Evolutionary conservation across 2,797 vertebrate genomes (phyloP).

Genomic region (Pseudomugil tenellus): DNA sequence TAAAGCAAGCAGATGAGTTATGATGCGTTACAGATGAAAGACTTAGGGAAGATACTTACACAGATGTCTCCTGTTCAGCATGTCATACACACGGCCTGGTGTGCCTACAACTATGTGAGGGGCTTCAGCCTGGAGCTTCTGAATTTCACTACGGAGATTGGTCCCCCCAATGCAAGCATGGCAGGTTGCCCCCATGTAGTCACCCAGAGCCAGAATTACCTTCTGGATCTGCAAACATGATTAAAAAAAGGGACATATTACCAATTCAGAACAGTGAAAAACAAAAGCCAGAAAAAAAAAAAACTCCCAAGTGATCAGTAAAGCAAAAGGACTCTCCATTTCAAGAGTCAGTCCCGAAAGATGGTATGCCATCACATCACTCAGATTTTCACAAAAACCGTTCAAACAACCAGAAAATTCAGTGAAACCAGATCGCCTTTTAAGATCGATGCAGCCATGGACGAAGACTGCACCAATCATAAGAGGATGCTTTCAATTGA

Average conservation of each 20-base stretch:
- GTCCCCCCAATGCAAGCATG: slow-evolving; percentile 94
- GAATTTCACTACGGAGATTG: slow-evolving; percentile 88
- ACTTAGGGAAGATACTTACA: too few relatives aligned
- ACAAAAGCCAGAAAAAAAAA: background rate
- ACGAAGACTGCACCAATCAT: slow-evolving; percentile 81
- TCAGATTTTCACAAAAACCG: slow-evolving; percentile 56
- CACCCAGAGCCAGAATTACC: slow-evolving; percentile 91
- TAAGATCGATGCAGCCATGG: slow-evolving; percentile 82
- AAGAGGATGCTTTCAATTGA: slow-evolving; percentile 30
- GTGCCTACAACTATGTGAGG: slow-evolving; percentile 93
- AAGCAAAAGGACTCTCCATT: slow-evolving; percentile 84
- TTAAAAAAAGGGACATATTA: background rate
- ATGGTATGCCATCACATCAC: slow-evolving; percentile 97
- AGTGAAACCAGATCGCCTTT: slow-evolving; percentile 55
- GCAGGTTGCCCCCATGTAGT: slow-evolving; percentile 92
- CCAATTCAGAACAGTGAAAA: background rate
- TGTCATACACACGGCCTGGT: slow-evolving; percentile 91
- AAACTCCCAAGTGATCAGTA: slow-evolving; percentile 88
- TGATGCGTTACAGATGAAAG: too few relatives aligned
- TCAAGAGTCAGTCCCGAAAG: slow-evolving; percentile 96
- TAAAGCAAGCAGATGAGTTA: too few relatives aligned
- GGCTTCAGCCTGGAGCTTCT: slow-evolving; percentile 88
- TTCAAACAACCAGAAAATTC: background rate
- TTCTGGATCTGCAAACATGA: too few relatives aligned
- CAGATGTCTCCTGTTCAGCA: slow-evolving; percentile 87